Conservation (phyloP, 2,113 vertebrate species). For the Atlantisia rogersi region DNA sequence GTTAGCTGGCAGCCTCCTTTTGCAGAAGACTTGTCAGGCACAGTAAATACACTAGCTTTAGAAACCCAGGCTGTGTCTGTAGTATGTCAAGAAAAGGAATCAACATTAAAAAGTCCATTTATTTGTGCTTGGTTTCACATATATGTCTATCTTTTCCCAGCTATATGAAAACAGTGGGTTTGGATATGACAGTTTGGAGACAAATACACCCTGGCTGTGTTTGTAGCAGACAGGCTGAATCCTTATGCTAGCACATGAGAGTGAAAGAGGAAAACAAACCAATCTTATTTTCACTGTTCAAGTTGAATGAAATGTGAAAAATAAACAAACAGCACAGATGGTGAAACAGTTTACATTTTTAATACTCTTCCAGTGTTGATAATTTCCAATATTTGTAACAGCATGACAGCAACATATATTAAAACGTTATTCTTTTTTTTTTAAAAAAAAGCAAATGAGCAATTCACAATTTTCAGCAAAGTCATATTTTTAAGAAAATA, state of each 20-base stretch:
- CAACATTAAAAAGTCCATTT: not conserved
- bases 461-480: not conserved
- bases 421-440: not conserved
- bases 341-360: conserved; percentile 55
- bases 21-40: not conserved
- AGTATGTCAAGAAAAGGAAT: not conserved
- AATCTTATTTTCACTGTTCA: conserved; percentile 27
- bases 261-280: not conserved
- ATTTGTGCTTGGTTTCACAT: not conserved
- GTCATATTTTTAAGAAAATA: not conserved
- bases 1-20: not conserved
- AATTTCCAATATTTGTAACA: conserved; percentile 10
- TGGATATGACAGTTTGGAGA: not conserved
- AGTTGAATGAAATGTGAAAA: conserved; percentile 56
- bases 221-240: not conserved
- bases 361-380: conserved; percentile 41
- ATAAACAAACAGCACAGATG: conserved; percentile 66
- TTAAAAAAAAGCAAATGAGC: not conserved
- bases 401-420: conserved; percentile 1
- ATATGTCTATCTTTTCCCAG: not conserved
- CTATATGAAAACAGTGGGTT: not conserved
- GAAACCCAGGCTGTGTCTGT: not conserved
- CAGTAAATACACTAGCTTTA: not conserved
- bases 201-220: not conserved
- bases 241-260: not conserved